These are phyloP conservation scores for Etia nguti DNA, from an alignment of 2,113 vertebrate species.

Conservation along the genomic window DNA sequence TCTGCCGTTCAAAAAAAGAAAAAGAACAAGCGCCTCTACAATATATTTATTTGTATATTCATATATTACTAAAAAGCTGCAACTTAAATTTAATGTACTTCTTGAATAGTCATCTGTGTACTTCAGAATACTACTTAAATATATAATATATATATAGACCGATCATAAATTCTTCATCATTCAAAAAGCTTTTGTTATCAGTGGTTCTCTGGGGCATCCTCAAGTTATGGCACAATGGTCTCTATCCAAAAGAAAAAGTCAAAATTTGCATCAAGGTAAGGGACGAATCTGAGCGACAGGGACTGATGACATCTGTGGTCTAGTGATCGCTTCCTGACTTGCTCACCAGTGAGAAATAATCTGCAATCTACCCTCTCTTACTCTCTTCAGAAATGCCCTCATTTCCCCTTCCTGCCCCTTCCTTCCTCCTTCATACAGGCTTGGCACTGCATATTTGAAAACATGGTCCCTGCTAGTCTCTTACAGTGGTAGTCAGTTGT, in stretches of 20 bases:
- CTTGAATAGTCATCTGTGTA: constrained; percentile 36
- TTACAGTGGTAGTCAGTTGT: not conserved
- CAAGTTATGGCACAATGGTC: constrained; percentile 63
- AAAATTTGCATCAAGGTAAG: not conserved
- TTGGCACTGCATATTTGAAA: constrained; percentile 44
- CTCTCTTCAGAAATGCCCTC: not conserved
- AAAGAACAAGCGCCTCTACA: constrained; percentile 30
- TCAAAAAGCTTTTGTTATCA: constrained; percentile 37
- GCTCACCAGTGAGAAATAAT: constrained; percentile 32
- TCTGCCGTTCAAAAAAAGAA: constrained; percentile 9
- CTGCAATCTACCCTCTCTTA: not conserved
- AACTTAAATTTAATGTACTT: constrained; percentile 26
- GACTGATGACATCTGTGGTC: not conserved
- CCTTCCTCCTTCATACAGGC: constrained; percentile 30
- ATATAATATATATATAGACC: constrained; percentile 46
- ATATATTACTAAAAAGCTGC: constrained; percentile 55
- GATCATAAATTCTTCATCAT: constrained; percentile 42
- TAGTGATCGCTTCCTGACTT: not conserved
- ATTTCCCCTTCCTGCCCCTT: not conserved
- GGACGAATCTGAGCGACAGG: not conserved
- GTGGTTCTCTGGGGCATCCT: constrained; percentile 52
- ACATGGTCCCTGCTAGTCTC: not conserved
- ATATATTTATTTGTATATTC: constrained; percentile 17
- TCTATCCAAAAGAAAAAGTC: constrained; percentile 16
- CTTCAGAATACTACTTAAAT: constrained; percentile 52